Evolutionary conservation across 2,888 invertebrate species (phyloP).

Genomic region (Calliphora vomitoria): DNA sequence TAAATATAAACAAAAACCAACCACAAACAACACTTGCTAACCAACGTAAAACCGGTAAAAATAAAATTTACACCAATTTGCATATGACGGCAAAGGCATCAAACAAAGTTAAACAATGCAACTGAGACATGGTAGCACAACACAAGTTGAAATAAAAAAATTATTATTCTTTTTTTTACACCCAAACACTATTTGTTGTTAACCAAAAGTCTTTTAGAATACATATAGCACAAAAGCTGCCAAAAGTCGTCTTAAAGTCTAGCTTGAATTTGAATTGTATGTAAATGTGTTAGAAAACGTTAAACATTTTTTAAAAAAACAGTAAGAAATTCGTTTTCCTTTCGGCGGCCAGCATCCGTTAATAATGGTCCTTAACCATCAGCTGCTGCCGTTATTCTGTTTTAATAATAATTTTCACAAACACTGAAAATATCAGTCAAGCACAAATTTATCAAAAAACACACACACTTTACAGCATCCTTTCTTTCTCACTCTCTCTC

Average conservation of each 20-base stretch:
- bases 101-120: slow-evolving; percentile 17
- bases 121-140: neutral
- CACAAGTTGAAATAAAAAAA: neutral
- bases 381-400: slow-evolving; percentile 69
- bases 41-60: slow-evolving; percentile 54
- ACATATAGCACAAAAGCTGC: neutral
- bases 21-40: slow-evolving; percentile 51
- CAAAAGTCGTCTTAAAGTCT: slow-evolving; percentile 39
- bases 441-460: neutral
- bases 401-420: slow-evolving; percentile 37
- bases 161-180: neutral
- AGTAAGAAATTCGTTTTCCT: slow-evolving; percentile 6
- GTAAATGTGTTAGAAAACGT: neutral
- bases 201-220: neutral
- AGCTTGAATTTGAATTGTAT: neutral
- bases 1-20: slow-evolving; percentile 3
- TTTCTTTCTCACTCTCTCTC: slow-evolving; percentile 30
- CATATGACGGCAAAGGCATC: slow-evolving; percentile 9
- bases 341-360: slow-evolving; percentile 68
- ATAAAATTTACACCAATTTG: slow-evolving; percentile 52
- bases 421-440: slow-evolving; percentile 14
- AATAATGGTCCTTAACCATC: slow-evolving; percentile 68
- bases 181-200: neutral
- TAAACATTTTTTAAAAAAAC: neutral
- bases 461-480: slow-evolving; percentile 38